These are phyloP conservation scores for Eulithis prunata DNA, from an alignment of 2,888 invertebrate genomes.

Conservation along the genomic window DNA sequence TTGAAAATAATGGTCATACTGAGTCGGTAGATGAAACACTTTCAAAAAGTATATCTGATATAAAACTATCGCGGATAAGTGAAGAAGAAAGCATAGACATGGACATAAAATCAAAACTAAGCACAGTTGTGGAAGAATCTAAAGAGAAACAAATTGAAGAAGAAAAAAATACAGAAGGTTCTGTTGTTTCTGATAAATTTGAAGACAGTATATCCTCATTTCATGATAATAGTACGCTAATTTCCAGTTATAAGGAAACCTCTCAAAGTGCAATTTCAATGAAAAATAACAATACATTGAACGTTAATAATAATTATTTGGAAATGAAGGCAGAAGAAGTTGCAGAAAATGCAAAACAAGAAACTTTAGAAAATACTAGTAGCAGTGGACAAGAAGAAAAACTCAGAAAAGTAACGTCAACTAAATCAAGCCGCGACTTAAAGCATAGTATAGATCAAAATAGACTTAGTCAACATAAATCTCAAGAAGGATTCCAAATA, in stretches of 20 bases:
- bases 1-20: neutral
- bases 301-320: too few relatives aligned
- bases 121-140: slow-evolving; percentile 1
- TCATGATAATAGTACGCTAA: neutral
- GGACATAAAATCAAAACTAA: neutral
- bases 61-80: slow-evolving; percentile 12
- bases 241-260: neutral
- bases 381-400: too few relatives aligned
- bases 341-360: too few relatives aligned
- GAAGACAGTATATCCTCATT: neutral
- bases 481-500: too few relatives aligned
- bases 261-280: neutral
- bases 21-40: neutral
- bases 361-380: too few relatives aligned
- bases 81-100: slow-evolving; percentile 4
- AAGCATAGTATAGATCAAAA: too few relatives aligned
- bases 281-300: neutral
- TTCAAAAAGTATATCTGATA: slow-evolving; percentile 6
- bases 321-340: too few relatives aligned
- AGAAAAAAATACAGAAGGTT: neutral
- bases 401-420: too few relatives aligned
- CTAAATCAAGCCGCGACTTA: too few relatives aligned
- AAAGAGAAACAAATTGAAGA: neutral
- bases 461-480: too few relatives aligned
- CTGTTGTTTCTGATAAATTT: neutral